Base-by-base conservation (phyloP, 2,797 vertebrate species). In the Muscicapa comitata region DNA sequence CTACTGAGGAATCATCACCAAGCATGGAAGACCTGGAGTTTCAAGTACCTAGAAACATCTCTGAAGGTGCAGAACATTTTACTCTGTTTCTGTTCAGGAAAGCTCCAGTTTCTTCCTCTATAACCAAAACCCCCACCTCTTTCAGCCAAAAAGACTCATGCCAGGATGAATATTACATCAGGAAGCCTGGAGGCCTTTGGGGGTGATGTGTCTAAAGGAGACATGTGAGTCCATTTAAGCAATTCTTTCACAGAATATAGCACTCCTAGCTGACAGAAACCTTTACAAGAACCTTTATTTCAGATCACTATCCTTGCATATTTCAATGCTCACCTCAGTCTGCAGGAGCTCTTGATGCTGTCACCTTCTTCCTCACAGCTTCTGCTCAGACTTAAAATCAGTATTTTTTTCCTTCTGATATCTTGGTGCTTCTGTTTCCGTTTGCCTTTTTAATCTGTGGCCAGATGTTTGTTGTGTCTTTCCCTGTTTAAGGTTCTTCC, bases 121-220 rank as follows among this genome's bases (percentile, higher is more conserved):
- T 85, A 80, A 85, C 61, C 2, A 45, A 68, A 78, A 33, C 0
- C 1, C 2, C 1, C 3, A 4, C 42, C 3, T 91, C 14, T 96
- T 97, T 54, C 95, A 99, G 99, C 97, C 20, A 98, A 94, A 67
- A 98, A 97, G 73, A 73, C 15, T 10, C 97, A 95, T 13, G 86
- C 96, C 38, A 24, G 85, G 78, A 95, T 98, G 85, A 98, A 99
- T 43, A 87, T 98, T 90, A 98, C 98, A 2, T 98, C 98, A 1
- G 98, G 98, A 72, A 99, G 98, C 94, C 96, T 99, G 79, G 98
- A 99, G 92, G 98, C 98, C 33, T 98, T 98, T 75, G 98, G 98
- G 51, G 98, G 98, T 42, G 99, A 99, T 26, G 91, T 95, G 12
- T 98, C 98, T 53, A 98, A 97, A 97, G 98, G 96, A 84, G 98